These are phyloP conservation scores for Spisula subtruncata DNA, from an alignment of 2,888 invertebrate species.

Conservation along the genomic window DNA sequence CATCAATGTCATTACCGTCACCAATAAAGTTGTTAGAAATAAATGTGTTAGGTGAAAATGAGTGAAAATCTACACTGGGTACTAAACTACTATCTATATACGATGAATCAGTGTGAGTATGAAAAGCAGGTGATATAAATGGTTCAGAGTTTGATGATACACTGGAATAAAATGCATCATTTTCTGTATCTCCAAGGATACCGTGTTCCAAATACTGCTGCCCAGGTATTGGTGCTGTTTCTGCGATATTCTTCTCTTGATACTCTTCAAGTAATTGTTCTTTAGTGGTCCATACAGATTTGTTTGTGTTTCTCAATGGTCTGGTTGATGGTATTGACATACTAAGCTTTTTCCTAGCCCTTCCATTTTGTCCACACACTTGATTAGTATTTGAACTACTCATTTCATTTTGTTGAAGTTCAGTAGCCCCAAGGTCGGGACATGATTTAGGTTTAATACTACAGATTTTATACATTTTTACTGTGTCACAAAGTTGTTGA, in stretches of 20 bases:
- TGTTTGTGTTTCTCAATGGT: neutral
- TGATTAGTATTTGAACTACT: neutral
- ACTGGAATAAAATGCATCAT: neutral
- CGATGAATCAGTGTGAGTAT: neutral
- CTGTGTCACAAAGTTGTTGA: neutral
- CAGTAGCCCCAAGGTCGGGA: neutral
- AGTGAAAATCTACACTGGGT: constrained; percentile 54
- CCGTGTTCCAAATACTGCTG: neutral
- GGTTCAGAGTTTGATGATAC: neutral
- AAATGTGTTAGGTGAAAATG: constrained; percentile 52
- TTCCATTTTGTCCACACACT: neutral
- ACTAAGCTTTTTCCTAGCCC: neutral
- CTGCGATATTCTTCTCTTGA: neutral
- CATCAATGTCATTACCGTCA: constrained; percentile 52
- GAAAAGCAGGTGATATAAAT: neutral
- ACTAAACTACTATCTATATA: constrained; percentile 40
- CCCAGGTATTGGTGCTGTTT: neutral
- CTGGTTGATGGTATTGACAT: neutral
- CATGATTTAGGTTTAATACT: neutral
- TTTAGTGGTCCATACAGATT: neutral
- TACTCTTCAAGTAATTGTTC: neutral
- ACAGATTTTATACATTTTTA: neutral
- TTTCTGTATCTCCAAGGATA: neutral
- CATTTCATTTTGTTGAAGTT: neutral
- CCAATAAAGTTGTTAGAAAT: constrained; percentile 44